Conservation (phyloP, 2,888 invertebrate genomes). For the Augiades crinisus region DNA sequence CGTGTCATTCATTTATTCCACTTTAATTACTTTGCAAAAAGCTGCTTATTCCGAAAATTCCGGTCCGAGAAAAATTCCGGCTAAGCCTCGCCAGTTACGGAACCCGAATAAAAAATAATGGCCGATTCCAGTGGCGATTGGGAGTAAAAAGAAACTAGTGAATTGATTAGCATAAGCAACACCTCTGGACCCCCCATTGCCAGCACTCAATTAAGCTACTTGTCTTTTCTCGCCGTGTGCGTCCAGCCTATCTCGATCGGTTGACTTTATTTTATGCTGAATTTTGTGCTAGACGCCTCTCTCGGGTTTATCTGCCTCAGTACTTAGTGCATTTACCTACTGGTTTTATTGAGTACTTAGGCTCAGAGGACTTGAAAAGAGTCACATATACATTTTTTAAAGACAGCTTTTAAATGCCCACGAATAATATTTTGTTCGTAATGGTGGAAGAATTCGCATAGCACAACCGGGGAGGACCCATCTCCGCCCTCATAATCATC, state of each 20-base stretch:
- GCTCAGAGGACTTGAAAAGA: too few relatives aligned
- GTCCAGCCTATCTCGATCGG: constrained; percentile 66
- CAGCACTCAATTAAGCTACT: constrained; percentile 77
- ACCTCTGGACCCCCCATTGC: constrained; percentile 70
- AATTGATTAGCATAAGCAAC: constrained; percentile 78
- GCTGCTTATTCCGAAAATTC: constrained; percentile 35
- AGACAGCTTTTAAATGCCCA: too few relatives aligned
- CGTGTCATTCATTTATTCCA: constrained; percentile 28
- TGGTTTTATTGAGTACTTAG: background rate
- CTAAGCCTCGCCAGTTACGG: constrained; percentile 35
- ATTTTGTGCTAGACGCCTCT: constrained; percentile 50
- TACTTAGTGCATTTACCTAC: background rate
- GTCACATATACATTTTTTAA: too few relatives aligned
- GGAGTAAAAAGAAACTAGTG: constrained; percentile 71
- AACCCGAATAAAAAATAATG: constrained; percentile 52
- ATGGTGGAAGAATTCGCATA: too few relatives aligned
- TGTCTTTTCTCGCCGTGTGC: constrained; percentile 74
- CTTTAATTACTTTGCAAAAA: constrained; percentile 24
- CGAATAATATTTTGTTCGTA: too few relatives aligned
- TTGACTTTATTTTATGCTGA: constrained; percentile 64
- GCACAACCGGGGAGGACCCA: too few relatives aligned
- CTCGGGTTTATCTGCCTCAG: background rate
- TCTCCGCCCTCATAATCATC: too few relatives aligned
- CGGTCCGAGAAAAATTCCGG: constrained; percentile 38
- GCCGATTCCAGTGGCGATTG: constrained; percentile 64